Base-by-base conservation (phyloP, 2,888 invertebrate genomes). In the Onthophagus sagittarius region DNA sequence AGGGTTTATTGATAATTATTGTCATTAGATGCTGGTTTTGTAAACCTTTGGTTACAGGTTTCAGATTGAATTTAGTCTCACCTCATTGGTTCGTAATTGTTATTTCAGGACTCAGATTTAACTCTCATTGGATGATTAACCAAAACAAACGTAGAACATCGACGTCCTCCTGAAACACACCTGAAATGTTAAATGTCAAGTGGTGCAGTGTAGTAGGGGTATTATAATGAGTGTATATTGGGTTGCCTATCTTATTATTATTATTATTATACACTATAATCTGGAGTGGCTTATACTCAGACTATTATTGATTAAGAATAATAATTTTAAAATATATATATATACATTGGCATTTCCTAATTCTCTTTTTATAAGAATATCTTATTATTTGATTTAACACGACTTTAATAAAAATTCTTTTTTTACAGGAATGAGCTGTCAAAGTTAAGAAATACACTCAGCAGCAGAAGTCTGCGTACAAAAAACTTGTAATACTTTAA, bases 161-260 rank as follows among this genome's bases (percentile, higher is more conserved):
- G 71, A 64, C 70, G 62, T 32, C 70, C 62, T 39, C 15, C 53
- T 67, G 32, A 67, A 67, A 67, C 32, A 23, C 67, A 67, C 67
- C 67, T 39, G 13, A 73, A 73, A 73, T 65, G 73, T 70, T 63
- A 73, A 62, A 71, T 69, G 69, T 72, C 63, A 70, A 69, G 31
- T 31, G 63, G 11, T 13, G 15, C 53, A 62, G 14, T n/a, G 3
- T 31, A 9, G 62, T 14, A 15, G 69, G 69, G 23, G 13, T 65
- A 70, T 62, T 6, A 0, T 6, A 23, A 65, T 62, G 23, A 1
- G 62, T 69, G 62, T 62, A 15, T 67, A 72, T 15, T 72, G 11
- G 69, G 69, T 70, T 69, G 72, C 69, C 69, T 72, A 63, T 3
- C 1, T 67, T 67, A 14, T 63, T 15, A n/a, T 23, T 3, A 3